Conservation (phyloP, 2,113 vertebrate species). For the Nothocercus julius region DNA sequence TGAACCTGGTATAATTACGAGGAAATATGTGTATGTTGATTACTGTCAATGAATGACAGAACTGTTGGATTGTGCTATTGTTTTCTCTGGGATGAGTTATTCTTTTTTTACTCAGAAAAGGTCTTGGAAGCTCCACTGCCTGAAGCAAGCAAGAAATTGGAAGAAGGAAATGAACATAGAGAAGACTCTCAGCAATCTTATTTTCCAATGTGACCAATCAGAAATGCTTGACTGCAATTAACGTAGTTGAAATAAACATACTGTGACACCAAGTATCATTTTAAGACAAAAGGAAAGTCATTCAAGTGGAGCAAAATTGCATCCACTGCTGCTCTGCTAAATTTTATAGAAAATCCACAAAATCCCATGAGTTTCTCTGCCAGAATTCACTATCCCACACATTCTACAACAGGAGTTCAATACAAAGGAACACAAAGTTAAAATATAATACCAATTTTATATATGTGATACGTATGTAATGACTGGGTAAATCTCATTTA, state of each 20-base stretch:
- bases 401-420: neutral
- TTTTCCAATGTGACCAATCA: constrained; percentile 19
- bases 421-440: neutral
- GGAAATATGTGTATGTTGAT: constrained; percentile 16
- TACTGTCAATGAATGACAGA: constrained; percentile 14
- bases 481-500: neutral
- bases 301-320: neutral
- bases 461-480: neutral
- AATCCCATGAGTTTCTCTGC: neutral
- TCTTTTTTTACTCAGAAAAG: neutral
- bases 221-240: constrained; percentile 30
- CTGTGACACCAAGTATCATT: neutral
- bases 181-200: neutral
- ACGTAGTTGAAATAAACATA: neutral
- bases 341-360: neutral
- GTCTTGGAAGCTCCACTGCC: constrained; percentile 35
- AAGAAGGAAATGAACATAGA: neutral
- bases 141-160: constrained; percentile 28
- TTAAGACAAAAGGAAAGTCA: neutral
- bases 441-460: neutral
- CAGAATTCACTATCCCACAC: neutral
- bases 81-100: constrained; percentile 49
- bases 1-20: neutral
- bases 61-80: constrained; percentile 18
- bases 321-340: neutral